A percentile compares a stretch with the other conserved stretches of the same genome.
These are phyloP conservation scores for Acrocyrtus sp. DNA, from an alignment of 2,888 invertebrate genomes.

Conservation along the genomic window DNA sequence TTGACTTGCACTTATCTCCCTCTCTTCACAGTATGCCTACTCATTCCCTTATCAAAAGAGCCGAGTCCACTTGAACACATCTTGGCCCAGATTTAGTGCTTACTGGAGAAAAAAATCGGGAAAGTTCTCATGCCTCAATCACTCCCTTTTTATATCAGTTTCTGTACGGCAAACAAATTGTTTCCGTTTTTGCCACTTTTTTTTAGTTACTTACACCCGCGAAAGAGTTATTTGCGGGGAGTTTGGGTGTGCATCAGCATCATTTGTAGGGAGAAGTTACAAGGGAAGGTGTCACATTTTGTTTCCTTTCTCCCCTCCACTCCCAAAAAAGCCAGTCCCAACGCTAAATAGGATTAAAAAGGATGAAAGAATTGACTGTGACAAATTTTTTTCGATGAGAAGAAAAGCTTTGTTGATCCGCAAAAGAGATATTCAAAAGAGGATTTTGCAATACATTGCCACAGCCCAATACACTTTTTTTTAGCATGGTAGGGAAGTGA, in stretches of 20 bases:
- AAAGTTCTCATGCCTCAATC: not conserved
- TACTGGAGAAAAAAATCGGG: not conserved
- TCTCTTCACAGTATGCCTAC: conserved; percentile 22
- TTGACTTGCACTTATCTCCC: no score
- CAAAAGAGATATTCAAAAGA: conserved; percentile 28
- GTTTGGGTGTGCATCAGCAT: not conserved
- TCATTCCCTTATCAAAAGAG: not conserved
- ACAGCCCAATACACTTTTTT: not conserved
- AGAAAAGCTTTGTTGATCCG: conserved; percentile 36
- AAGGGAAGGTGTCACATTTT: conserved; percentile 24
- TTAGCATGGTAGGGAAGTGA: no score
- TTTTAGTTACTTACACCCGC: not conserved
- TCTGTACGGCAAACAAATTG: not conserved
- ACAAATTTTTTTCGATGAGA: conserved; percentile 32
- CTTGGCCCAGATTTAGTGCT: not conserved
- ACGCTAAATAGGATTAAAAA: conserved; percentile 23
- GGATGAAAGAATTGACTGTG: conserved; percentile 27
- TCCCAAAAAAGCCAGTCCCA: not conserved
- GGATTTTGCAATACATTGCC: not conserved
- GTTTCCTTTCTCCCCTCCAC: conserved; percentile 6
- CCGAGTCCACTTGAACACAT: not conserved
- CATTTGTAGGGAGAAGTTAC: not conserved
- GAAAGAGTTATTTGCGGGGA: not conserved
- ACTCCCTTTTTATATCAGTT: not conserved
- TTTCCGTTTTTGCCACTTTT: not conserved